Percentiles rank a stretch among this genome's conserved stretches.
These are phyloP conservation scores for Chaetodon auriga DNA, from an alignment of 2,113 vertebrate species.

Conservation along the genomic window DNA sequence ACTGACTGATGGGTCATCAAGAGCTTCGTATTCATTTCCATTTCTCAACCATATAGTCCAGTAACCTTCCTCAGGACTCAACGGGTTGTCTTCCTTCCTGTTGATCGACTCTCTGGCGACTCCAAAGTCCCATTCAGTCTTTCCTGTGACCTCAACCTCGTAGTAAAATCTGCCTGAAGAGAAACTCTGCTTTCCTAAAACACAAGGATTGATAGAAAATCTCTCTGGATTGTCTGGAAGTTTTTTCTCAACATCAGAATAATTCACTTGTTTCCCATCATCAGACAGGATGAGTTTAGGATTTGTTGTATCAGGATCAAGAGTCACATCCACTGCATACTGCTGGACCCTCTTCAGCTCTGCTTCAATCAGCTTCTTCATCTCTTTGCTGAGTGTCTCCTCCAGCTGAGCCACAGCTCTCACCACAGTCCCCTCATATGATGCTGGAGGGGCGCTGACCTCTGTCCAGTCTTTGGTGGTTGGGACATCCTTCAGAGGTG, in stretches of 20 bases:
- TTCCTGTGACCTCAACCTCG: no score
- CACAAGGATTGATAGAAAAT: fast-evolving
- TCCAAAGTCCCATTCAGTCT: no score
- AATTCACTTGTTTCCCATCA: no score
- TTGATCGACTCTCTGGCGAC: no score
- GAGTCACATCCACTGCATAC: constrained; percentile 18
- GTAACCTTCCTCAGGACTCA: no score
- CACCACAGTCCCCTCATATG: constrained; percentile 15
- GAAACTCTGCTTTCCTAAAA: not conserved
- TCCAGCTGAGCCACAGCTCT: constrained; percentile 19
- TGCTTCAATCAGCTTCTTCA: fast-evolving
- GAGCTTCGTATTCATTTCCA: not conserved
- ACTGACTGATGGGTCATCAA: fast-evolving
- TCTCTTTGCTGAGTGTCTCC: not conserved
- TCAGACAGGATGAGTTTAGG: no score
- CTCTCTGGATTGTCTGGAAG: constrained; percentile 3
- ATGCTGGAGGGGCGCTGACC: not conserved
- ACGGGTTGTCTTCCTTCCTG: no score
- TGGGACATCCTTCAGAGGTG: no score
- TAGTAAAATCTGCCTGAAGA: no score
- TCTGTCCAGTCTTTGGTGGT: not conserved
- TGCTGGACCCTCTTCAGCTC: constrained; percentile 35
- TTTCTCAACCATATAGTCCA: not conserved
- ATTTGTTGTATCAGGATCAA: no score
- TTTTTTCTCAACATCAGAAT: no score